Evolutionary conservation across 2,888 invertebrate genomes (phyloP), one percentile per base, ranked within the genome.

Genomic region (Drosophila pseudotalamancana): DNA sequence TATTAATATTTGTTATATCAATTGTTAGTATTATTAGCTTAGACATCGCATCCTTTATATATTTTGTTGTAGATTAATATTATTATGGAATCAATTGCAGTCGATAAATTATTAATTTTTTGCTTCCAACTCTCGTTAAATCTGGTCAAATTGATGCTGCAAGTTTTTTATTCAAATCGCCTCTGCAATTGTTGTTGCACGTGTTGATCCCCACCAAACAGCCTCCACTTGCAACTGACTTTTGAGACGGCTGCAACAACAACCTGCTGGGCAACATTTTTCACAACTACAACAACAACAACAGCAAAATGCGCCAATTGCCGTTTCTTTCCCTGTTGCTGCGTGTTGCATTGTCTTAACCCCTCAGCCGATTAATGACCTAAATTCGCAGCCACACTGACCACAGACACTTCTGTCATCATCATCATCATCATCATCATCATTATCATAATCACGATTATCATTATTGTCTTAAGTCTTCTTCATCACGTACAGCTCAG

Each of bases 301-400:
- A 27, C 25, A 31, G 25, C 8, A 29, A 70, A 77, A 64, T 69
- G 69, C 77, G 65, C 77, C 73, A 74, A 72, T 72, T 71, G 65
- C 32, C 53, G 21, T 18, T 42, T 59, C 42, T 49, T 60, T 72
- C 65, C 75, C 54, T 51, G 37, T 12, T 40, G n/a, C n/a, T 23
- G 42, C 35, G 16, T 34, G 29, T 45, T 48, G 29, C 43, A 57
- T 61, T 54, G 55, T 16, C 45, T 16, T 27, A 45, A 62, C 21
- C 40, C 60, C 68, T 81, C 42, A 71, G 68, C 19, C 87, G 87
- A 77, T 84, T 84, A 81, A 81, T 83, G 83, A 83, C 83, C 83
- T 55, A 83, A 72, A 76, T 83, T 68, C 57, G 60, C 60, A 34
- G 66, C 57, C 53, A 50, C 64, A 78, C 86, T 81, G 81, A 85